Base-by-base conservation (phyloP, 1,140 invertebrate genomes). In the Microplitis mediator region DNA sequence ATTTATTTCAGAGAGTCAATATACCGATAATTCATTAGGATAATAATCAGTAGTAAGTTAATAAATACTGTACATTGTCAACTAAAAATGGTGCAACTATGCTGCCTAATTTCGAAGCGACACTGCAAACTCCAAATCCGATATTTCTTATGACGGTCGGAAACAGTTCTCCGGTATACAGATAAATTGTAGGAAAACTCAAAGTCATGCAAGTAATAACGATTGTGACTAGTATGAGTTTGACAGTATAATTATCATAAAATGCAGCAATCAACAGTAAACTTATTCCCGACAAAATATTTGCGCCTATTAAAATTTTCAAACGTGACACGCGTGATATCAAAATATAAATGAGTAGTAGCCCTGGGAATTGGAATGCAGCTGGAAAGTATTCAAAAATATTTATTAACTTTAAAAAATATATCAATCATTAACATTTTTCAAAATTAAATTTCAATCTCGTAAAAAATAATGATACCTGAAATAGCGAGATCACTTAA, bases 161-260 rank as follows among this genome's bases (percentile, higher is more conserved):
- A 78, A 90, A 93, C 36, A 92, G 80, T 85, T 93, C 92, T 13
- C 91, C 90, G 6, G 91, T 90, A 74, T 90, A 91, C n/a, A 93
- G 81, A 79, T 90, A 92, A 63, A 91, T 80, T 0, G 89, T 88
- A 13, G 90, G 88, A 74, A 91, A 89, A 13, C 88, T 86, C 39
- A 90, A 84, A 23, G 89, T 88, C 77, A 89, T 90, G 8, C 89
- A 90, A 78, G 88, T 90, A 60, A 92, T 87, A 3, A 92, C 92
- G 2, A 90, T 70, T 4, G 91, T 88, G 4, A 91, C 90, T 13
- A 93, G 82, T 16, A 84, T 81, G 45, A 90, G 77, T 72, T 85
- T 81, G 5, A 77, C 80, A 11, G 75, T 83, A 3, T 79, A 31
- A 45, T 45, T 9, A 39, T 52, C 34, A 11, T 50, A 14, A 11